Evolutionary conservation across 2,113 vertebrate species (phyloP), one percentile per base, ranked within the genome.

Genomic region (Rhinichthys klamathensis): DNA sequence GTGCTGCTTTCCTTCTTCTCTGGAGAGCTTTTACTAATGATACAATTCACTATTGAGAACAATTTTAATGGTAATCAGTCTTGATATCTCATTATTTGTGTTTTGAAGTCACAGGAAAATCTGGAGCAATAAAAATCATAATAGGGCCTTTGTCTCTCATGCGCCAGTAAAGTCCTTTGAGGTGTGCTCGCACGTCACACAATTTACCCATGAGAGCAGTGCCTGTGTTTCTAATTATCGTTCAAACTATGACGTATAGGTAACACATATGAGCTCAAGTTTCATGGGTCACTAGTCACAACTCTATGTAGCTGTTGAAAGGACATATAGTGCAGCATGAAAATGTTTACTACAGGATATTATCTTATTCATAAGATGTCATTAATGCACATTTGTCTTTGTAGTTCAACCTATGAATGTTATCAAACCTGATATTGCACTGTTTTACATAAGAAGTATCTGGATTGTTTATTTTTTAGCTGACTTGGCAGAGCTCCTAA

Each of bases 191-290:
- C 51, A 67, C 46, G 51, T 70, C 63, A 77, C 75, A 30, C 56
- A 49, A 27, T 23, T 78, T 82, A 73, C 76, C 72, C 61, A 23
- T 30, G 30, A 73, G 7, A 89, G 75, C 80, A 74, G 51, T 11
- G 44, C 75, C 82, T 65, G 65, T 88, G 73, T 58, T 80, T 67
- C 30, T 72, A 80, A 56, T 60, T 58, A 18, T 84, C 87, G 86
- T 65, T 86, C 89, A 74, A 89, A 82, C 72, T 76, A 85, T 87
- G 77, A 91, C 76, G 23, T 60, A 60, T 35, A 25, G 25, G 74
- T 80, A 80, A 80, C 77, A 10, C 23, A 0, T 46, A 69, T 70
- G 63, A 70, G 41, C 79, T 69, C 80, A 81, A 0, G n/a, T 70
- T 82, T 18, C 44, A 23, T 4, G 41, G 63, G 46, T 82, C 80